Base-by-base conservation (phyloP, 2,888 invertebrate genomes). In the Acrobasis repandana region DNA sequence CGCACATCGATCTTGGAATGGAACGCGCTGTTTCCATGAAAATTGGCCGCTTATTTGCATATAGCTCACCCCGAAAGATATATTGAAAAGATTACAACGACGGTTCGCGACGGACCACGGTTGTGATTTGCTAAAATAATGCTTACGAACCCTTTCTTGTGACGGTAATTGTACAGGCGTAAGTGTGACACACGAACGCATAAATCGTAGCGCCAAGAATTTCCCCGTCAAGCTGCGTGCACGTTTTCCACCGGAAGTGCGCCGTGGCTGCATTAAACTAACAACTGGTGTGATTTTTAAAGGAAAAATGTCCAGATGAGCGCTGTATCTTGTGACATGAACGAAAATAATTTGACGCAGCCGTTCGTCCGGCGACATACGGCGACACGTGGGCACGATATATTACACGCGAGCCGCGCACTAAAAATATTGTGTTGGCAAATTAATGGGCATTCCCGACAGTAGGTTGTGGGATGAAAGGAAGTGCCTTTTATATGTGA, bases 351-450 rank as follows among this genome's bases (percentile, higher is more conserved):
- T 92, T 90, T 90, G 90, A 91, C 90, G 90, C 91, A 90, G 91
- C 88, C 90, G 91, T 79, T 87, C 85, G 79, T 77, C 84, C 83
- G 80, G 86, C 90, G 90, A 92, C 92, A 90, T 89, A 90, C 89
- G 92, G 90, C 83, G 89, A 90, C 92, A 92, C 92, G 92, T 92
- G 92, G 88, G 82, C 80, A 82, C 91, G 91, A 92, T 92, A 92
- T 92, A 92, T 92, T 92, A 92, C 91, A 89, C 88, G 86, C 91
- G 86, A 86, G 88, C 86, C 87, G 90, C 83, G 86, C 82, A 92
- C 92, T 92, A 92, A 92, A 92, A 92, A 92, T 92, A 92, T 92
- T 92, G 91, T 91, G 92, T 91, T 92, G 92, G 92, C 92, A 92
- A 92, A 92, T 92, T 92, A 92, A 92, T 92, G 92, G 91, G 92